Conservation (phyloP, 1,140 invertebrate genomes). For the Pogonomyrmex barbatus region DNA sequence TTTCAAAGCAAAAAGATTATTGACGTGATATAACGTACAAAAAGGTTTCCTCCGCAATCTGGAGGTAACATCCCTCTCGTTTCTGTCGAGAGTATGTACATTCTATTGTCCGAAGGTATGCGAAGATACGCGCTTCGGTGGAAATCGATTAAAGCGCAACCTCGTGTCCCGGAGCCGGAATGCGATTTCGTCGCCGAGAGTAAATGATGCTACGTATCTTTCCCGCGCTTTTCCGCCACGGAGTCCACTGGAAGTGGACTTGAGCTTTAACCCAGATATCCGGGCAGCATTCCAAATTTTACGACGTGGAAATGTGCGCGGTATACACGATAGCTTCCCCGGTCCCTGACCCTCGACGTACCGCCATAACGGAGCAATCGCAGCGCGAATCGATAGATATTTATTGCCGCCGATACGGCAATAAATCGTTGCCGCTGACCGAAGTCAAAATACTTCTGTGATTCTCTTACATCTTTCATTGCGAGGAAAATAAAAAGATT, state of each 20-base stretch:
- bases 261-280: conserved; percentile 69
- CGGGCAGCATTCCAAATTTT: conserved; percentile 73
- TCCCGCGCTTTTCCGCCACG: conserved; percentile 21
- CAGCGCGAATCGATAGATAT: conserved; percentile 55
- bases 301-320: conserved; percentile 63
- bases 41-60: conserved; percentile 16
- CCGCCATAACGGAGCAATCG: conserved; percentile 56
- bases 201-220: conserved; percentile 63
- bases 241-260: conserved; percentile 41
- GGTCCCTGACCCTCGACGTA: conserved; percentile 24
- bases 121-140: conserved; percentile 4
- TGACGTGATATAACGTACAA: not conserved
- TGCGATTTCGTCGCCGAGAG: conserved; percentile 36
- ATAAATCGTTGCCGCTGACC: conserved; percentile 46
- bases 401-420: conserved; percentile 47
- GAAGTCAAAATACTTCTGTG: conserved; percentile 31
- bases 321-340: conserved; percentile 2
- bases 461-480: conserved; percentile 53
- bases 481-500: conserved; percentile 4
- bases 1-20: not conserved
- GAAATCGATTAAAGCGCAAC: conserved; percentile 65
- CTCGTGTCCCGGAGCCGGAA: conserved; percentile 14
- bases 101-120: conserved; percentile 55
- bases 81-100: conserved; percentile 32
- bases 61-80: conserved; percentile 20